These are phyloP conservation scores for Scopus umbretta DNA, from an alignment of 2,113 vertebrate species.

Conservation along the genomic window DNA sequence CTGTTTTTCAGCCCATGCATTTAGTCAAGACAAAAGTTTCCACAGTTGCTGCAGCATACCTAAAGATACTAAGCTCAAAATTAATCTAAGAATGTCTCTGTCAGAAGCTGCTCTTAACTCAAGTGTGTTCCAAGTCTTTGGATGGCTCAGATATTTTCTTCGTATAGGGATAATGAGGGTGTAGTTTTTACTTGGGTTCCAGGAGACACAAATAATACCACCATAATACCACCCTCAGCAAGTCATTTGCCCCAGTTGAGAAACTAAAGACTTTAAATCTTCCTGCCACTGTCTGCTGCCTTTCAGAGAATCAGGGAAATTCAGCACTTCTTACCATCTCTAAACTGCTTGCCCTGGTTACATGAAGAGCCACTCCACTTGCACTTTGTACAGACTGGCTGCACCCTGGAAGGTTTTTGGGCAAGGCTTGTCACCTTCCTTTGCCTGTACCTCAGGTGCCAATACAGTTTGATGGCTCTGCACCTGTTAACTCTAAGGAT, in stretches of 20 bases:
- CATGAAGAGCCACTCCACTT: not conserved
- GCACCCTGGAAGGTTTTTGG: not conserved
- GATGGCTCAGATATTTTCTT: not conserved
- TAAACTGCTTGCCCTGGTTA: not conserved
- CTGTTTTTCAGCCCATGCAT: not conserved
- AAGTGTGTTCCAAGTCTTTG: not conserved
- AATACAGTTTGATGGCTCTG: not conserved
- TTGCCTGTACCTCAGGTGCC: rapidly evolving
- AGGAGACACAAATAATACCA: not conserved
- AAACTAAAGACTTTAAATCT: not conserved
- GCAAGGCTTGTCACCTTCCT: not conserved
- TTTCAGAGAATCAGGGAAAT: not conserved
- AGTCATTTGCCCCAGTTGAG: not conserved
- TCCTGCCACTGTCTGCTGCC: not conserved
- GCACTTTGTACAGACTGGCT: not conserved
- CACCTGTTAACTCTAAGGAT: not conserved
- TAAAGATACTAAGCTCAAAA: not conserved
- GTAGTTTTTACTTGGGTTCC: not conserved
- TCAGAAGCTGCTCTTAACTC: not conserved
- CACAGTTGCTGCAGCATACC: not conserved
- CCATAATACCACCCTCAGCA: not conserved
- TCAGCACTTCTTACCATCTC: not conserved
- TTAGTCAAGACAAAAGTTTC: not conserved
- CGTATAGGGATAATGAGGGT: not conserved
- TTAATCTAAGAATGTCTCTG: not conserved